A percentile compares a stretch with the other conserved stretches of the same genome.
Conservation (phyloP, 1,140 invertebrate genomes). For the Metopolophium dirhodum region DNA sequence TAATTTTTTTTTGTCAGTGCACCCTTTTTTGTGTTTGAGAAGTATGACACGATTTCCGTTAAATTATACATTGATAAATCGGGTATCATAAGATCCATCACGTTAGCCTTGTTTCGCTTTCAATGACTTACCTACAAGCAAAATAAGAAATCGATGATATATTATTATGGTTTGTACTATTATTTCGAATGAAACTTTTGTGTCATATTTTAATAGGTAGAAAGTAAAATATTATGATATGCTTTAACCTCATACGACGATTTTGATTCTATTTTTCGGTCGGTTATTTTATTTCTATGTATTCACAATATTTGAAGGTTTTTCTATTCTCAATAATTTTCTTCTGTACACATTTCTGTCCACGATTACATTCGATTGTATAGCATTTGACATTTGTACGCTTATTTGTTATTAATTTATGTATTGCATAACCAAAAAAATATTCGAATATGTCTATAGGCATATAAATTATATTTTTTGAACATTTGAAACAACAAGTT, state of each 20-base stretch:
- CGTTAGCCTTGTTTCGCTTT: not conserved
- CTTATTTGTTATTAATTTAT: not conserved
- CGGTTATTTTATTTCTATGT: not conserved
- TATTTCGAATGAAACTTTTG: too few relatives aligned
- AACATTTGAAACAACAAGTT: too few relatives aligned
- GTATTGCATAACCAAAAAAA: not conserved
- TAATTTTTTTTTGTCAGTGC: not conserved
- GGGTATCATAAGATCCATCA: not conserved
- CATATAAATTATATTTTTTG: not conserved
- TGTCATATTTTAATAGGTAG: too few relatives aligned
- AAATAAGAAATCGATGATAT: not conserved
- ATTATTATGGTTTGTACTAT: too few relatives aligned
- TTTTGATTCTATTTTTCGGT: not conserved
- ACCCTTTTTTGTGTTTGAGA: not conserved
- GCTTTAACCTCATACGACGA: too few relatives aligned
- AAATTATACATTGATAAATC: not conserved
- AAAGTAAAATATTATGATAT: too few relatives aligned
- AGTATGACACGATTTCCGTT: not conserved
- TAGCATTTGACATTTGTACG: too few relatives aligned
- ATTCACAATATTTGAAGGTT: too few relatives aligned
- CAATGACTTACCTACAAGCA: not conserved
- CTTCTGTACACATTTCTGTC: not conserved
- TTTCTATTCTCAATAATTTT: not conserved
- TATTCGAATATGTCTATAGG: not conserved
- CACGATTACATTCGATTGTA: too few relatives aligned